Percentiles rank a stretch among this genome's conserved stretches.
Conservation (phyloP, 1,140 invertebrate species). For the Drosophila pseudoananassae region DNA sequence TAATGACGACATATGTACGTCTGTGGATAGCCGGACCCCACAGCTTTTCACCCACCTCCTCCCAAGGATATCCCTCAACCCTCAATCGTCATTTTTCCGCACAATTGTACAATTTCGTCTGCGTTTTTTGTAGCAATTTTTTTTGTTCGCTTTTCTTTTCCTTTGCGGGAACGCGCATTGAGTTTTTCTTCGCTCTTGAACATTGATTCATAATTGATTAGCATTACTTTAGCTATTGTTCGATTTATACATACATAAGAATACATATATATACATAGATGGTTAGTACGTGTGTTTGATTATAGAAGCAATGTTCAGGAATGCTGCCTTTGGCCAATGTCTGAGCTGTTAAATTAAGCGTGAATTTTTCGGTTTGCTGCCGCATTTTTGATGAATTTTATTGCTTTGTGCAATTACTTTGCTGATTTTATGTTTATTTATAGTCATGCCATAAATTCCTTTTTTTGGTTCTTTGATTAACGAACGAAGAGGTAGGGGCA, state of each 20-base stretch:
- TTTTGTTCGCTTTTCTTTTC: conserved; percentile 9
- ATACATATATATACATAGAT: not conserved
- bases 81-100: conserved; percentile 60
- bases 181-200: conserved; percentile 44
- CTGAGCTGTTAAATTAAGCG: conserved; percentile 73
- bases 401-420: conserved; percentile 64
- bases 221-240: conserved; percentile 81
- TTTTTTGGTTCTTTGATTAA: conserved; percentile 37
- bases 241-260: conserved; percentile 43
- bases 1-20: conserved; percentile 80
- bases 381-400: conserved; percentile 75
- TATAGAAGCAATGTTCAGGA: not conserved
- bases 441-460: conserved; percentile 31
- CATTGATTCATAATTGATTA: conserved; percentile 83
- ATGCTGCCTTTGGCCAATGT: conserved; percentile 41
- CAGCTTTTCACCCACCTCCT: not conserved
- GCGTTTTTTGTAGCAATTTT: conserved; percentile 33
- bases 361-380: conserved; percentile 63
- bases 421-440: conserved; percentile 57
- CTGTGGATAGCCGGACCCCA: conserved; percentile 31
- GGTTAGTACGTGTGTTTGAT: conserved; percentile 1
- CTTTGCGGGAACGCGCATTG: conserved; percentile 32
- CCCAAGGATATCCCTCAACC: conserved; percentile 2
- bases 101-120: conserved; percentile 79
- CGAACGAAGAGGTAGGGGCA: conserved; percentile 36